These are phyloP conservation scores for Trematomus bernacchii DNA, from an alignment of 2,797 vertebrate species.

Conservation along the genomic window DNA sequence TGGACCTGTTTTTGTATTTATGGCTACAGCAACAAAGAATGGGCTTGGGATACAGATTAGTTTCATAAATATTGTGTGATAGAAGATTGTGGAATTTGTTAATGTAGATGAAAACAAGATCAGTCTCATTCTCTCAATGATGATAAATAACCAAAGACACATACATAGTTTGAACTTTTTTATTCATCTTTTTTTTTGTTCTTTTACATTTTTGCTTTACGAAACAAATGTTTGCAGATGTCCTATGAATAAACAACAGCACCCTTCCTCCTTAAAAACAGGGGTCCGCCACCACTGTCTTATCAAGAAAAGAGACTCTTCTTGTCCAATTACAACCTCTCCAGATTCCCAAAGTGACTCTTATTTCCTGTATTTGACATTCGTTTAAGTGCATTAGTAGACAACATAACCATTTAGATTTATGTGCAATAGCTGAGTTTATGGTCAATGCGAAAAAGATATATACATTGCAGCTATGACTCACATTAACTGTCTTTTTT, in stretches of 20 bases:
- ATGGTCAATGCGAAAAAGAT: conserved; percentile 80
- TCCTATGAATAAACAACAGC: conserved; percentile 88
- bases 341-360: conserved; percentile 80
- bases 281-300: conserved; percentile 60
- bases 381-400: conserved; percentile 88
- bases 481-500: conserved; percentile 76
- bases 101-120: neutral
- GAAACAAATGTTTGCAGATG: conserved; percentile 89
- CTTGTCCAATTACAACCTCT: conserved; percentile 75
- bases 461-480: conserved; percentile 85
- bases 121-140: neutral
- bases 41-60: too few species aligned
- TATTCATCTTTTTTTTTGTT: conserved; percentile 80
- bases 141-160: conserved; percentile 51
- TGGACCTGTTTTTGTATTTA: too few species aligned
- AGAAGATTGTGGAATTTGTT: neutral
- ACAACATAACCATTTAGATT: conserved; percentile 78
- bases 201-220: conserved; percentile 82
- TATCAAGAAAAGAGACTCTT: conserved; percentile 79
- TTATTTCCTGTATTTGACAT: conserved; percentile 78
- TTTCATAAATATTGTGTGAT: too few species aligned
- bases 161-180: conserved; percentile 78
- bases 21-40: too few species aligned
- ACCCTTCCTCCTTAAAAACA: conserved; percentile 72
- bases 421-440: conserved; percentile 81